Evolutionary conservation across 1,140 invertebrate species (phyloP).

Genomic region (Drosophila azteca): DNA sequence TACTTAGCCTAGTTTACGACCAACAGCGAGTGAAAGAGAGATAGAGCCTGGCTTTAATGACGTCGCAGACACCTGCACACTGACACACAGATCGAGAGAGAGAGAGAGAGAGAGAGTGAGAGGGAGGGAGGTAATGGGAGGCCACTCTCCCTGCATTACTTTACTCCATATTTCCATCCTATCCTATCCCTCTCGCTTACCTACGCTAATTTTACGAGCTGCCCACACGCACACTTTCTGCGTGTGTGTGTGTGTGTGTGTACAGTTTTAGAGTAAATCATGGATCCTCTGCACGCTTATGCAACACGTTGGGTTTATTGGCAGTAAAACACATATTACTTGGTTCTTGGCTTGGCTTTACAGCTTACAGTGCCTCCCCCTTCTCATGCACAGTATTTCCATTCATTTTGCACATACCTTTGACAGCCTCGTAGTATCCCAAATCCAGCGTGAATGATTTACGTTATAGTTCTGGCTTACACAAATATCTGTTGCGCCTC

Average conservation of each 20-base stretch:
- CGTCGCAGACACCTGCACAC: conserved; percentile 51
- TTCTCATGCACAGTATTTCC: not conserved
- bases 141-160: conserved; percentile 3
- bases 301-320: conserved; percentile 45
- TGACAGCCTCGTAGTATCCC: conserved; percentile 83
- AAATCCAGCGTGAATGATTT: conserved; percentile 84
- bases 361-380: conserved; percentile 20
- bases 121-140: not conserved
- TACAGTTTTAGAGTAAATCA: conserved; percentile 15
- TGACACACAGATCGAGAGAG: not conserved
- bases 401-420: conserved; percentile 64
- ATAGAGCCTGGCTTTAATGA: conserved; percentile 57
- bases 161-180: not conserved
- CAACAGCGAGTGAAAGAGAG: conserved; percentile 24
- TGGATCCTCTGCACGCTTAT: conserved; percentile 20
- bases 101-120: not conserved
- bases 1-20: conserved; percentile 77
- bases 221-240: conserved; percentile 34
- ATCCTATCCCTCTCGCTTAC: not conserved
- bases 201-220: conserved; percentile 65
- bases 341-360: too few species aligned
- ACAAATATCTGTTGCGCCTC: conserved; percentile 39
- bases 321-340: not conserved
- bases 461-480: conserved; percentile 59
- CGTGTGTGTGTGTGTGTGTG: too few species aligned